A percentile compares a stretch with the other conserved stretches of the same genome.
These are phyloP conservation scores for Sardina pilchardus DNA, from an alignment of 2,113 vertebrate species.

Conservation along the genomic window DNA sequence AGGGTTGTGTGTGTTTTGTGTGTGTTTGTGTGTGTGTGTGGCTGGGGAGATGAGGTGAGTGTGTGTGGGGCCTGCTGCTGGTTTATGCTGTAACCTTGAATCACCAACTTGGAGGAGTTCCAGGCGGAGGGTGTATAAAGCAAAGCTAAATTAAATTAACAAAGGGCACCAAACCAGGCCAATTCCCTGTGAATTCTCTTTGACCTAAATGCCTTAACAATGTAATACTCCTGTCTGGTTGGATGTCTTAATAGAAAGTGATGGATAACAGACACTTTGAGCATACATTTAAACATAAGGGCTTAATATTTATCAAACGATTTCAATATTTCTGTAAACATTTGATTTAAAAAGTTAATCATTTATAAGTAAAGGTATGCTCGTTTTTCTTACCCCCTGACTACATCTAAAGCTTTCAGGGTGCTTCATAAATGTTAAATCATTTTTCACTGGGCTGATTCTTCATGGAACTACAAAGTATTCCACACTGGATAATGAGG, in stretches of 20 bases:
- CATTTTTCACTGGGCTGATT: not conserved
- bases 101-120: slow-evolving; percentile 22
- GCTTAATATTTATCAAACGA: not conserved
- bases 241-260: not conserved
- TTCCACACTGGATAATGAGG: not conserved
- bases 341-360: not conserved
- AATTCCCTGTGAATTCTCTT: slow-evolving; percentile 26
- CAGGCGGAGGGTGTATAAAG: slow-evolving; percentile 3
- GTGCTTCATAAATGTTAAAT: not conserved
- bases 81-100: no score
- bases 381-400: not conserved
- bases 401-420: not conserved
- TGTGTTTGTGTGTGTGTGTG: no score
- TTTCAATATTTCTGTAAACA: not conserved
- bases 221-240: not conserved
- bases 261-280: not conserved
- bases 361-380: not conserved
- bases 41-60: no score
- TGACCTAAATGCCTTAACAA: slow-evolving; percentile 19
- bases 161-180: slow-evolving; percentile 24
- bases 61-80: no score
- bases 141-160: slow-evolving; percentile 37
- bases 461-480: not conserved
- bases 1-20: no score
- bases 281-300: not conserved